A percentile compares a stretch with the other conserved stretches of the same genome.
phyloP scores from a whole-genome alignment of 92 coral and sea anemone genomes.

The Parazoanthus swiftii region DNA sequence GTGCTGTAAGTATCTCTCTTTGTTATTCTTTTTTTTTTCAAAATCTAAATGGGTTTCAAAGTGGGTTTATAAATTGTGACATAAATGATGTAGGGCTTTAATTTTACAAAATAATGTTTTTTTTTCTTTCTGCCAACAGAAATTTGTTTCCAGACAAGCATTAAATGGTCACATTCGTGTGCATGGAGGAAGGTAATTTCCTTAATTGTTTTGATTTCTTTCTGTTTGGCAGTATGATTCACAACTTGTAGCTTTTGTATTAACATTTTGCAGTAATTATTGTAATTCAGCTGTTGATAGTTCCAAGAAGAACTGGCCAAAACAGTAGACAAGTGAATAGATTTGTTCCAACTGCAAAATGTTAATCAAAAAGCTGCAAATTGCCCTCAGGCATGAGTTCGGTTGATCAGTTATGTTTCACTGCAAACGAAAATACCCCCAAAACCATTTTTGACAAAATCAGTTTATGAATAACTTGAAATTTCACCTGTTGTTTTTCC shows the following conservation, averaged over 20 bases:
- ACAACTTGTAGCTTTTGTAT: no score
- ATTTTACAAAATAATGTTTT: not conserved
- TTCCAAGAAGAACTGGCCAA: not conserved
- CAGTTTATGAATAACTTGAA: no score
- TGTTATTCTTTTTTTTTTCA: not conserved
- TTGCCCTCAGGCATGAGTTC: no score
- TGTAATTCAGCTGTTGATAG: not conserved
- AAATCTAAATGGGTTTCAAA: not conserved
- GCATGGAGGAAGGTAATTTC: constrained; percentile 94
- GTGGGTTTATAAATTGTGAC: not conserved
- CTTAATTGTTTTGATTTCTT: not conserved
- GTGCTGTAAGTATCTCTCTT: constrained; percentile 73
- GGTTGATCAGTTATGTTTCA: no score
- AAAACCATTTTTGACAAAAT: no score
- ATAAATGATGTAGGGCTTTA: not conserved
- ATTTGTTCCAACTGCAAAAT: no score
- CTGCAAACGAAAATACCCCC: no score
- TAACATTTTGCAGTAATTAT: no score
- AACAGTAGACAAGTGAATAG: not conserved
- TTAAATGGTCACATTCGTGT: constrained; percentile 98
- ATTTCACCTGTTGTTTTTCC: no score
- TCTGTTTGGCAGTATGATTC: not conserved
- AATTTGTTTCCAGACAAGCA: constrained; percentile 98
- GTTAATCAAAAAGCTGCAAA: no score
- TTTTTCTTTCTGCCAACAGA: constrained; percentile 53